Base-by-base conservation (phyloP, 30 jellyfish, hydroid and myxozoan genomes). In the Aurelia aurita region DNA sequence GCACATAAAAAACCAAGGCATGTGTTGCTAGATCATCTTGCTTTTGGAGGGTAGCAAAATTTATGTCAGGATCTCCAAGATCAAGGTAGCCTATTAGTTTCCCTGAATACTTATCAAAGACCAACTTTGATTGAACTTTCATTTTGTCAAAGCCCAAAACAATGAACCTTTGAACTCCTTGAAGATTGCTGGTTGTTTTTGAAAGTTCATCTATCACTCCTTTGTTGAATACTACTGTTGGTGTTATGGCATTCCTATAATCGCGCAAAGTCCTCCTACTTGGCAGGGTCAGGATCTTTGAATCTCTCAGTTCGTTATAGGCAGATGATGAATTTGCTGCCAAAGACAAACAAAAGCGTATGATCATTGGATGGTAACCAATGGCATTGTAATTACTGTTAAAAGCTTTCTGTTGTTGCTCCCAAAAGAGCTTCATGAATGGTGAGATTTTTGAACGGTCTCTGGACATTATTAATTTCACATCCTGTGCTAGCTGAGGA, bases 331-430 rank as follows among this genome's bases (percentile, higher is more conserved):
- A 89, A 51, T 80, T 89, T 45, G 87, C 90, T 34, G 97, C 97
- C 67, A 89, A 59, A 12, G 67, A 44, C 72, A 88, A 69, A 70
- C 97, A 88, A 61, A 62, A 88, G 23, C 97, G 58, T 55, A 80
- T 88, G 11, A 90, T 82, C 96, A 85, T 85, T 83, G 96, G 97
- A 60, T 90, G 92, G 73, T 90, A 90, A 25, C 92, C 88, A 26
- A 82, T 46, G 44, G 97, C 96, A 65, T 70, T 66, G 51, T 25
- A 47, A 13, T 96, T 70, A 35, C 81, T 62, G 47, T 67, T 51
- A 29, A 82, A 28, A 44, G 76, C 82, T 60, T 84, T 76, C 67
- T 74, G 94, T 73, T 90, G 96, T 51, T 90, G 94, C 81, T 90
- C 96, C 97, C 97, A 90, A 77, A 89, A 81, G 31, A 87, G 59